phyloP scores from a whole-genome alignment of 2,113 vertebrate species.

The Zosterops pallidus region DNA sequence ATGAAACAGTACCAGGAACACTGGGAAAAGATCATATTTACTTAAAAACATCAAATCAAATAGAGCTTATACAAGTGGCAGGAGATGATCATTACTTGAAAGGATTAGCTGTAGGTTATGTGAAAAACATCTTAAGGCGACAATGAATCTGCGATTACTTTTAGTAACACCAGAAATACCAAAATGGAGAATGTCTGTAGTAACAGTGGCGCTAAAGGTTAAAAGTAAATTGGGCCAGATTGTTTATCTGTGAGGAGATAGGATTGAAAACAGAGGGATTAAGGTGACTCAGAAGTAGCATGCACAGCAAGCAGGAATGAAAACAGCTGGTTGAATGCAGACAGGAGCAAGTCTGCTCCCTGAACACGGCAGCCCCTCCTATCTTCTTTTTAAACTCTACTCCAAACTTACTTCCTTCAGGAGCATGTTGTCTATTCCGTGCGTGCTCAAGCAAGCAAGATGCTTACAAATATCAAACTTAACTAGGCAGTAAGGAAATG shows the following conservation, averaged over 20 bases:
- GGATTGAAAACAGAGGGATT: background rate
- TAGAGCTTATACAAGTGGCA: background rate
- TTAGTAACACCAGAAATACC: background rate
- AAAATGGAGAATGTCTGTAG: background rate
- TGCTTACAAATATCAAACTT: background rate
- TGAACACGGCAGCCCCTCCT: background rate
- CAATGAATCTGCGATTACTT: background rate
- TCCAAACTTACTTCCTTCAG: background rate
- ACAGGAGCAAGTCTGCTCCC: background rate
- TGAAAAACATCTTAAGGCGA: background rate
- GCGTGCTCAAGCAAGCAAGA: rapidly evolving
- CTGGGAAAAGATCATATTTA: background rate
- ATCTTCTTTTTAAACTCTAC: background rate
- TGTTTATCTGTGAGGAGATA: background rate
- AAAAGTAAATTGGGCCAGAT: background rate
- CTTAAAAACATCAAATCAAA: background rate
- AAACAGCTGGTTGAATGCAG: background rate
- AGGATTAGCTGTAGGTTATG: rapidly evolving
- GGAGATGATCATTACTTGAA: background rate
- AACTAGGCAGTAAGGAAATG: background rate
- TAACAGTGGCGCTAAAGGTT: background rate
- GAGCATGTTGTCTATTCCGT: rapidly evolving
- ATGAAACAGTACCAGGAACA: background rate
- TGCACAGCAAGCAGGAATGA: background rate
- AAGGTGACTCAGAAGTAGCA: background rate